phyloP scores from a whole-genome alignment of 2,113 vertebrate species.

The Benitochromis conjunctus region DNA sequence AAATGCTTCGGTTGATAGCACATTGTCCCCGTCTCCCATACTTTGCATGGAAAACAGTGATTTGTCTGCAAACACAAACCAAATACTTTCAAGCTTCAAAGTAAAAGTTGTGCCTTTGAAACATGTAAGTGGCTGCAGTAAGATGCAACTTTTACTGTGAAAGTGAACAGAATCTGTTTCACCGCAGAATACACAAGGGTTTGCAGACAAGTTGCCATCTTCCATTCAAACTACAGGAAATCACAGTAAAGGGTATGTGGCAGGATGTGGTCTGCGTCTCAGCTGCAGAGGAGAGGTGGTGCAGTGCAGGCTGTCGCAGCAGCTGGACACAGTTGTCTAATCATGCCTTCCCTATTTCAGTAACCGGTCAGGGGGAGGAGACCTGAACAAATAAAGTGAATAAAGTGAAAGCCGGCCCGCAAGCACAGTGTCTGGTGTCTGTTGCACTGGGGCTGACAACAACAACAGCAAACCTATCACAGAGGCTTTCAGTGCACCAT shows the following conservation, averaged over 20 bases:
- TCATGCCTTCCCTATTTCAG: not conserved
- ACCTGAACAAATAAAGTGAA: not conserved
- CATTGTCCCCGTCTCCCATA: not conserved
- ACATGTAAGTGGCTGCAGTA: not conserved
- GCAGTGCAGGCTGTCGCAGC: not conserved
- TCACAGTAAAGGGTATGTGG: not conserved
- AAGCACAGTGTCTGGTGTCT: not conserved
- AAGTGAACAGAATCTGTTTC: not conserved
- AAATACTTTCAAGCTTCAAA: not conserved
- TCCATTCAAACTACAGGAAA: not conserved
- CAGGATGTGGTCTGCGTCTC: not conserved
- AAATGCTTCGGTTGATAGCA: not conserved
- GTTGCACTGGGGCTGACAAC: not conserved
- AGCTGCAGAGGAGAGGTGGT: not conserved
- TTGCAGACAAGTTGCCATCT: not conserved
- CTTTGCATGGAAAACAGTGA: not conserved
- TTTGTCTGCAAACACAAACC: not conserved
- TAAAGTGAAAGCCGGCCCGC: not conserved
- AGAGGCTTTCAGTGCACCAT: not conserved
- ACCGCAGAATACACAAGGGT: not conserved
- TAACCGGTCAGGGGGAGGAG: not conserved
- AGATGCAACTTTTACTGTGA: not conserved
- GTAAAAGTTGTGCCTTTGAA: not conserved
- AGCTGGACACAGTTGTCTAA: not conserved
- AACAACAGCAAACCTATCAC: not conserved